These are phyloP conservation scores for Xylophagus ater DNA, from an alignment of 2,888 invertebrate species.

Conservation along the genomic window DNA sequence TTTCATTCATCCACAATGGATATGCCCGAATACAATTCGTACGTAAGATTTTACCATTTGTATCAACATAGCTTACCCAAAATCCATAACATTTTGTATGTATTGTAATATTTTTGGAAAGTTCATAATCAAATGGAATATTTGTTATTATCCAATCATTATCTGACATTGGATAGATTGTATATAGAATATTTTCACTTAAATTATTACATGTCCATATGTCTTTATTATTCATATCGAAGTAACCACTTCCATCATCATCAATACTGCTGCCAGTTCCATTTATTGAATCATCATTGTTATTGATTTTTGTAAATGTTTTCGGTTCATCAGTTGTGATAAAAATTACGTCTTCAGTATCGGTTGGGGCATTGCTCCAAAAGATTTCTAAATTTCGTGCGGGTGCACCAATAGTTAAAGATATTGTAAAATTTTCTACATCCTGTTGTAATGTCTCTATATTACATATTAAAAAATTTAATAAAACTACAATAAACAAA, in stretches of 20 bases:
- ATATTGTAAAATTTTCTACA: no score
- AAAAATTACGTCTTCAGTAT: constrained; percentile 28
- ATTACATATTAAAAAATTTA: no score
- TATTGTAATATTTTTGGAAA: constrained; percentile 27
- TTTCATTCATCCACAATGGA: constrained; percentile 49
- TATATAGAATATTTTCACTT: constrained; percentile 26
- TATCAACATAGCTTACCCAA: constrained; percentile 35
- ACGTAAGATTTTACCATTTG: constrained; percentile 30
- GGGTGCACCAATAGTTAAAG: constrained; percentile 35
- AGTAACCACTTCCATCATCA: constrained; percentile 17
- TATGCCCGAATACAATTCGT: constrained; percentile 42
- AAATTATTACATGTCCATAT: constrained; percentile 31
- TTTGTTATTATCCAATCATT: constrained; percentile 35
- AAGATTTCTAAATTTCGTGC: constrained; percentile 33
- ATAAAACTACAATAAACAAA: no score
- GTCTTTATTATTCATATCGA: constrained; percentile 11
- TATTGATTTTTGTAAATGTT: constrained; percentile 20
- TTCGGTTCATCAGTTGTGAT: constrained; percentile 30
- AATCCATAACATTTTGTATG: constrained; percentile 34
- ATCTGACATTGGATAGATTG: constrained; percentile 26
- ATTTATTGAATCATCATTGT: background rate
- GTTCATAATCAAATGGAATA: constrained; percentile 29
- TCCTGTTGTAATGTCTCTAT: no score
- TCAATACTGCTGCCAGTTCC: background rate
- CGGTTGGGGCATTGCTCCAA: constrained; percentile 32